A percentile compares a stretch with the other conserved stretches of the same genome.
Evolutionary conservation across 2,888 invertebrate genomes (phyloP).

Genomic region (Ectemnius continuus): DNA sequence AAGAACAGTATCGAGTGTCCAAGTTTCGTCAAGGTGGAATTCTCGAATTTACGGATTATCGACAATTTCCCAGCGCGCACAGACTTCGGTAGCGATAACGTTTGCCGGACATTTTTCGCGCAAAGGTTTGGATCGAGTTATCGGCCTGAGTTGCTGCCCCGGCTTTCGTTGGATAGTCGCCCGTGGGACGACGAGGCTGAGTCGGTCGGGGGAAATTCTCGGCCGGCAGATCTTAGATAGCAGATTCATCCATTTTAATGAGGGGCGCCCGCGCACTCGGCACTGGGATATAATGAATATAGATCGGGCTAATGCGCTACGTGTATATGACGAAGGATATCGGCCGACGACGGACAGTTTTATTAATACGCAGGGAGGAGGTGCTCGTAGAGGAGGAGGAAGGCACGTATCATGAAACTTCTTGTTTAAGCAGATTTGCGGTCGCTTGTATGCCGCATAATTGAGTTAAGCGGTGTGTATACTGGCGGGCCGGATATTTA

Average conservation of each 20-base stretch:
- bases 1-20: too few species aligned
- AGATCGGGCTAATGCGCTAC: constrained; percentile 28
- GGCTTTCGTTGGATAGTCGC: neutral
- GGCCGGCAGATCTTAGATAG: constrained; percentile 34
- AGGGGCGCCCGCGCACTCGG: constrained; percentile 2
- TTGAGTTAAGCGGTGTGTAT: neutral
- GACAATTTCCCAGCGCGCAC: too few species aligned
- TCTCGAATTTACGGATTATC: too few species aligned
- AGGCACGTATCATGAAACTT: neutral
- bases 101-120: too few species aligned
- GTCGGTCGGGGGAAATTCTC: constrained; percentile 24
- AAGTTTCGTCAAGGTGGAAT: too few species aligned
- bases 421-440: constrained; percentile 5
- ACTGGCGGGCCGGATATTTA: too few species aligned
- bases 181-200: neutral
- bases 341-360: constrained; percentile 16
- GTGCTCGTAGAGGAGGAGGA: too few species aligned
- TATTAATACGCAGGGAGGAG: neutral
- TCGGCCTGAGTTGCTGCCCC: too few species aligned
- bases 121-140: too few species aligned
- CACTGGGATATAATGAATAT: constrained; percentile 33
- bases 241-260: constrained; percentile 41
- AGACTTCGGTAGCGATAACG: too few species aligned
- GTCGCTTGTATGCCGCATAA: neutral
- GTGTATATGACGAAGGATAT: constrained; percentile 14